Evolutionary conservation across 2,797 vertebrate genomes (phyloP).

Genomic region (Phrynocephalus forsythii): DNA sequence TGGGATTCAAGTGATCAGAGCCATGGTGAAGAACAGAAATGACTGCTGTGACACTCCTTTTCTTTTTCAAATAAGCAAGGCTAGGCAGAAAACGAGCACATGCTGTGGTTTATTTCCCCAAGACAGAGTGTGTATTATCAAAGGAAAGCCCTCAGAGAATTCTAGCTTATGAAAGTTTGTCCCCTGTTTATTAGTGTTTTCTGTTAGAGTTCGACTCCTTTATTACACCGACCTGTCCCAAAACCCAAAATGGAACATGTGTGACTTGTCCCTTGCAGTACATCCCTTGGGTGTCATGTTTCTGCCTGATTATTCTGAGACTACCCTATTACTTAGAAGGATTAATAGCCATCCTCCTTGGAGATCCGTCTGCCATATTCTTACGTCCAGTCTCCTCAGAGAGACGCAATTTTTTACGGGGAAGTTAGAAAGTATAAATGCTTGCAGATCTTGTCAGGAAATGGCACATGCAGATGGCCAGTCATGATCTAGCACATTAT

Average conservation of each 20-base stretch:
- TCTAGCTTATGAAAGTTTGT: slow-evolving; percentile 42
- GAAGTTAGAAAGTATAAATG: background rate
- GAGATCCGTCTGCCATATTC: background rate
- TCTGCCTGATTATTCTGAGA: background rate
- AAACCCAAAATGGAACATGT: slow-evolving; percentile 4
- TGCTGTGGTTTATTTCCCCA: slow-evolving; percentile 10
- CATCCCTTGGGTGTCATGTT: background rate
- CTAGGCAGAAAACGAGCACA: slow-evolving; percentile 1
- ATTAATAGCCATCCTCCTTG: background rate
- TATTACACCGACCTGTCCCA: slow-evolving; percentile 14
- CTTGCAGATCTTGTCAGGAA: background rate
- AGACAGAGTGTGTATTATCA: slow-evolving; percentile 33
- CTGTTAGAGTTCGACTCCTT: slow-evolving; percentile 26
- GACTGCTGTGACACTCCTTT: slow-evolving; percentile 3
- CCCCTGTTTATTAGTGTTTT: slow-evolving; percentile 38
- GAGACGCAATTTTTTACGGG: background rate
- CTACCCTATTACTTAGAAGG: background rate
- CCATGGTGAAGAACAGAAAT: slow-evolving; percentile 5
- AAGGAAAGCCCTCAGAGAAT: slow-evolving; percentile 33
- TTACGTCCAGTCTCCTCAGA: background rate
- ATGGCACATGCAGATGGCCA: background rate
- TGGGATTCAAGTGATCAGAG: slow-evolving; percentile 18
- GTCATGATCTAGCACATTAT: background rate
- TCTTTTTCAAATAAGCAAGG: slow-evolving; percentile 19
- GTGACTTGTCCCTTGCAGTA: slow-evolving; percentile 1